These are phyloP conservation scores for Sebastes iracundus DNA, from an alignment of 2,797 vertebrate genomes.

Conservation along the genomic window DNA sequence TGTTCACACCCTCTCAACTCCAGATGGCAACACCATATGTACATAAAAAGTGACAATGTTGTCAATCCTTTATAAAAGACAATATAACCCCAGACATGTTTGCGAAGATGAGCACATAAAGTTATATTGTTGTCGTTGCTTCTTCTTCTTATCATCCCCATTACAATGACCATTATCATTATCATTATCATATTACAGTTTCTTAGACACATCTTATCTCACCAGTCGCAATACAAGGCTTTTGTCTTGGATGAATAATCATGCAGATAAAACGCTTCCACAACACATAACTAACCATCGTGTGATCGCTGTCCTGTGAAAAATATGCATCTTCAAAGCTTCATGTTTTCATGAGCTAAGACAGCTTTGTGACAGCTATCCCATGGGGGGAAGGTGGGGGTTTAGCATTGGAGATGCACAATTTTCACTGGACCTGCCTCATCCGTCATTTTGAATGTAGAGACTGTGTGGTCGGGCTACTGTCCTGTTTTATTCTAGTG, in stretches of 20 bases:
- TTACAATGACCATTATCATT: background rate
- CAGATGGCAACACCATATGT: conserved; percentile 5
- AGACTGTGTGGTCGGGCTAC: background rate
- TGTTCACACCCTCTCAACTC: background rate
- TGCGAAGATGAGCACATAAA: background rate
- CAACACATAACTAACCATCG: background rate
- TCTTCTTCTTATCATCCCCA: background rate
- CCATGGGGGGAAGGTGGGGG: background rate
- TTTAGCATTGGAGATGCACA: background rate
- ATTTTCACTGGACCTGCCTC: background rate
- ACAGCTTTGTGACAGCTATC: background rate
- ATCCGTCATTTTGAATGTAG: background rate
- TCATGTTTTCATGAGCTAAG: background rate
- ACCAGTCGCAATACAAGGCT: background rate
- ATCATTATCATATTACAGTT: background rate
- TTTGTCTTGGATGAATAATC: background rate
- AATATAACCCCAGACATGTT: background rate
- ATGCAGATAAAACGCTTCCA: background rate
- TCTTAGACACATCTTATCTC: background rate
- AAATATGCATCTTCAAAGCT: background rate
- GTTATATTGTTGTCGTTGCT: background rate
- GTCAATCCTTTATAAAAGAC: background rate
- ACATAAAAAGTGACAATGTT: background rate
- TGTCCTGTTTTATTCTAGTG: background rate
- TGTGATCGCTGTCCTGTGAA: background rate